Evolutionary conservation across 2,797 vertebrate species (phyloP).

Genomic region (Harpagifer antarcticus): DNA sequence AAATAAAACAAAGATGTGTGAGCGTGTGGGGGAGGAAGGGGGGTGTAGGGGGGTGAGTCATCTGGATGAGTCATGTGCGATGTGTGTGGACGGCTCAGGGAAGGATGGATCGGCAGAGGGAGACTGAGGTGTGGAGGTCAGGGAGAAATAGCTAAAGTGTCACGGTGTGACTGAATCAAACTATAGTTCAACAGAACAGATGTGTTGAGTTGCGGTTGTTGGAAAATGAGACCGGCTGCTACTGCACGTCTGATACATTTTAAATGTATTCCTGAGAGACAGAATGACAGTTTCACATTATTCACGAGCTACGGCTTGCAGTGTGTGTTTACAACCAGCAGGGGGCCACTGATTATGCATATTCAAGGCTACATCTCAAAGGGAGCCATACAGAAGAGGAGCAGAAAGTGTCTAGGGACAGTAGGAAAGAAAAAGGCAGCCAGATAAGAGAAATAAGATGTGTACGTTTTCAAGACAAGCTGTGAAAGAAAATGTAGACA

Average conservation of each 20-base stretch:
- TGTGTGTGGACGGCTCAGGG: conserved; percentile 75
- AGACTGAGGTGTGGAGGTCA: conserved; percentile 62
- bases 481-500: conserved; percentile 5
- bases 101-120: conserved; percentile 67
- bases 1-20: conserved; percentile 84
- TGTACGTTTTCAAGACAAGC: not conserved
- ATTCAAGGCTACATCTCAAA: conserved; percentile 42
- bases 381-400: conserved; percentile 20
- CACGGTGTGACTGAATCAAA: conserved; percentile 26
- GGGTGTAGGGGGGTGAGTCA: conserved; percentile 79
- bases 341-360: conserved; percentile 49
- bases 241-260: conserved; percentile 32
- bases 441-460: conserved; percentile 13
- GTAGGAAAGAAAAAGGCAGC: conserved; percentile 31
- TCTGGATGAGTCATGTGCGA: conserved; percentile 87
- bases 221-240: conserved; percentile 22
- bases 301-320: conserved; percentile 37
- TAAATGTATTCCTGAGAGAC: conserved; percentile 38
- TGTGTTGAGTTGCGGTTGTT: conserved; percentile 8
- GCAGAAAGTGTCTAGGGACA: conserved; percentile 33
- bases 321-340: conserved; percentile 53
- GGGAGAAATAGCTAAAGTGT: conserved; percentile 52
- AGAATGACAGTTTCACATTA: conserved; percentile 43
- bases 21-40: conserved; percentile 64
- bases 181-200: conserved; percentile 22